These are phyloP conservation scores for Scaptomyza tumidula DNA, from an alignment of 2,888 invertebrate species.

Conservation along the genomic window DNA sequence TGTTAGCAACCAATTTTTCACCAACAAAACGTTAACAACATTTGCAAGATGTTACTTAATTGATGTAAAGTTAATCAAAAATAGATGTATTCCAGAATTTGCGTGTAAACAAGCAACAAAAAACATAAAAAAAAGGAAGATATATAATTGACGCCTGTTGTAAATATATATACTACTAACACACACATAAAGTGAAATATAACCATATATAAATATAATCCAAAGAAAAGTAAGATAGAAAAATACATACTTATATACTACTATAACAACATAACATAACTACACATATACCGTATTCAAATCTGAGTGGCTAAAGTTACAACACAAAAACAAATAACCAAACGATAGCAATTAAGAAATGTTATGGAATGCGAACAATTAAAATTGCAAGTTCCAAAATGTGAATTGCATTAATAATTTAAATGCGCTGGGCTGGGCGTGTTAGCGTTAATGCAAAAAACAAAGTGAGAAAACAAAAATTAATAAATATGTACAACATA, in stretches of 20 bases:
- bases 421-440: conserved; percentile 24
- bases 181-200: conserved; percentile 5
- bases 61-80: conserved; percentile 48
- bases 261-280: not conserved
- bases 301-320: conserved; percentile 19
- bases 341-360: not conserved
- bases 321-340: not conserved
- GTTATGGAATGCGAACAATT: conserved; percentile 16
- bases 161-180: conserved; percentile 33
- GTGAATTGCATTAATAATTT: conserved; percentile 66
- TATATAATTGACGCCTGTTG: conserved; percentile 26
- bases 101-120: conserved; percentile 47
- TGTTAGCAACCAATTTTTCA: no score
- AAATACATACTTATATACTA: conserved; percentile 9
- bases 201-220: conserved; percentile 8
- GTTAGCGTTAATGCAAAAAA: conserved; percentile 57
- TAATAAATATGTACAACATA: conserved; percentile 61
- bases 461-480: conserved; percentile 55
- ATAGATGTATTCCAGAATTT: conserved; percentile 45
- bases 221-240: not conserved
- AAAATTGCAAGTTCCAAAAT: conserved; percentile 39
- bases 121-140: not conserved
- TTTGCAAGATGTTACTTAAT: conserved; percentile 27
- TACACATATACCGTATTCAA: conserved; percentile 15
- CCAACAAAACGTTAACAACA: not conserved